Base-by-base conservation (phyloP, 2,888 invertebrate species). In the Operophtera brumata region DNA sequence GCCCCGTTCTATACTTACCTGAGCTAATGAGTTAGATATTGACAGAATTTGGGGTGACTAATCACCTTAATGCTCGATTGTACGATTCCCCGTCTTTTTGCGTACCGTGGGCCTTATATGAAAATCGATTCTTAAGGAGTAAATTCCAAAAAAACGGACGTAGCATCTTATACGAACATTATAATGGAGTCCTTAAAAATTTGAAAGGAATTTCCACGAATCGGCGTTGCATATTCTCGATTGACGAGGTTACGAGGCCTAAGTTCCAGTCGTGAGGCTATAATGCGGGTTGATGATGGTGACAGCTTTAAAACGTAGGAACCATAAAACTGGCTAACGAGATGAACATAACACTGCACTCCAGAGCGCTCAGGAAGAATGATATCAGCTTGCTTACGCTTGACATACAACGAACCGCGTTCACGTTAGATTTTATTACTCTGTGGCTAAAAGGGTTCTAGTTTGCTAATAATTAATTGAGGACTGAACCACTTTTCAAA, bases 391-490 rank as follows among this genome's bases (percentile, higher is more conserved):
- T 30, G 30, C 30, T 30, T 30, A 30, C 30, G 30, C 30, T 30
- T 7, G 9, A 2, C 30, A 30, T 30, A 30, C 5, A 30, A 7
- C 8, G 7, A 9, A 30, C 13, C 2, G 7, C 3, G 37, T 37
- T 9, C 12, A 10, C 9, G n/a, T 25, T 9, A 25, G 20, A 20
- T 49, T 36, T 47, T 43, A n/a, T 41, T 30, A 37, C 32, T 53
- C 42, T 32, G 11, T 0, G 9, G 10, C 9, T 13, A 9, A 83
- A 86, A 84, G 83, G 84, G 84, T 82, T 82, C 77, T 77, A 78
- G 77, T 77, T 71, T 68, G 70, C 71, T 76, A 80, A 83, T 84
- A 84, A 83, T 85, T 86, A 85, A 83, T 84, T 80, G 75, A 75
- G 80, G 77, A 76, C 73, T 66, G 73, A 68, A 71, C 75, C 73